Conservation (phyloP, 2,797 vertebrate genomes). For the Lophura swinhoii region DNA sequence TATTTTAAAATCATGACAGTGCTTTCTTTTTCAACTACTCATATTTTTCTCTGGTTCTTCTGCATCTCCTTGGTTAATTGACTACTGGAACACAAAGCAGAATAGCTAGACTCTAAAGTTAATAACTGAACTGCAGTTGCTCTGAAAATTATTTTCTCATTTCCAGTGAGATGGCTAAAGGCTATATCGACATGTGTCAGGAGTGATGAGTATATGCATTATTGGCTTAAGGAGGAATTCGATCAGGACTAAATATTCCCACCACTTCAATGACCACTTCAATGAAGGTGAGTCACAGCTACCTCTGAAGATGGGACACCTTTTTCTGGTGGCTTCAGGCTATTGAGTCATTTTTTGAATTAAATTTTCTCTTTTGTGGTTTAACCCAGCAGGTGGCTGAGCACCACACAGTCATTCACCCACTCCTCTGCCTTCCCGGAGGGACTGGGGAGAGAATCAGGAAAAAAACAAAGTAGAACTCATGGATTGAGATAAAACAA, state of each 20-base stretch:
- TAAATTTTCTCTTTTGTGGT: not conserved
- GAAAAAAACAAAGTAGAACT: too few species aligned
- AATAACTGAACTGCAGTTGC: not conserved
- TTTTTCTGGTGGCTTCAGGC: not conserved
- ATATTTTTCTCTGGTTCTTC: not conserved
- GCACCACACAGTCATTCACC: too few species aligned
- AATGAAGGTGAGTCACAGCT: not conserved
- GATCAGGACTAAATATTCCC: not conserved
- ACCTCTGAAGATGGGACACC: not conserved
- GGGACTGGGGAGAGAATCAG: too few species aligned
- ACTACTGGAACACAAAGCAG: not conserved
- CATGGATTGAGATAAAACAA: too few species aligned
- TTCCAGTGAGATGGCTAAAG: not conserved
- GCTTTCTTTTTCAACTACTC: slow-evolving; percentile 32
- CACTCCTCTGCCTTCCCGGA: too few species aligned
- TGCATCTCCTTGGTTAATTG: slow-evolving; percentile 5
- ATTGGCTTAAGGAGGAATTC: not conserved
- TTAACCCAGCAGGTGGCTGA: too few species aligned
- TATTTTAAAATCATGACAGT: not conserved
- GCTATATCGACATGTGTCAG: not conserved
- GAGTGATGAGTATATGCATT: not conserved
- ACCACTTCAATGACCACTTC: not conserved
- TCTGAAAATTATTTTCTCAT: not conserved
- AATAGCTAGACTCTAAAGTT: not conserved
- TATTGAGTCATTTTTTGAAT: not conserved